Percentiles rank a stretch among this genome's conserved stretches.
Evolutionary conservation across 2,888 invertebrate species (phyloP).

Genomic region (Gasteruption jaculator): DNA sequence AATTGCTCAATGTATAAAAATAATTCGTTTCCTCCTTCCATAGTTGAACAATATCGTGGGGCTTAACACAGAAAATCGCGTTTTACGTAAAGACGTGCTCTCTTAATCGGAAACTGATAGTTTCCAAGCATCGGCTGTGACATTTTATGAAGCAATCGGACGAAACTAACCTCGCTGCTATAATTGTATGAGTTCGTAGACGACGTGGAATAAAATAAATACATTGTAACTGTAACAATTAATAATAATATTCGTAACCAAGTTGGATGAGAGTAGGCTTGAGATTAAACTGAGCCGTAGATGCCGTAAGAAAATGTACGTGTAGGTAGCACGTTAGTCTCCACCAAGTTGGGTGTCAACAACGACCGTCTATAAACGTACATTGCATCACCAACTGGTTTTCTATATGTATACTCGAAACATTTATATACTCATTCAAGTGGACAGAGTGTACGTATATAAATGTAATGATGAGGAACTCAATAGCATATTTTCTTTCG

Average conservation of each 20-base stretch:
- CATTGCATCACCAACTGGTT: slow-evolving; percentile 50
- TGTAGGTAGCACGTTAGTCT: slow-evolving; percentile 29
- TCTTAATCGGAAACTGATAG: too few species aligned
- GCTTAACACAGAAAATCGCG: too few species aligned
- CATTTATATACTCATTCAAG: slow-evolving; percentile 5
- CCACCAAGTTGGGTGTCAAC: slow-evolving; percentile 40
- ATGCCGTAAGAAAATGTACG: slow-evolving; percentile 25
- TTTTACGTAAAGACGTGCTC: too few species aligned
- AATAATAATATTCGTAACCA: slow-evolving; percentile 1
- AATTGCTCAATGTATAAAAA: too few species aligned
- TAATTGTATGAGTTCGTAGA: slow-evolving; percentile 27
- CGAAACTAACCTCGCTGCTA: slow-evolving; percentile 30
- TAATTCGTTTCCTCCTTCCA: too few species aligned
- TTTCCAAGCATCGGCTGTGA: too few species aligned
- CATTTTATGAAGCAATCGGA: too few species aligned
- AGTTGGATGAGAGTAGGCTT: slow-evolving; percentile 3
- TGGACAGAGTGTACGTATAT: too few species aligned
- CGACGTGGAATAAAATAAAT: slow-evolving; percentile 31
- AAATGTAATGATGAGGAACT: too few species aligned
- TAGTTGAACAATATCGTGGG: too few species aligned
- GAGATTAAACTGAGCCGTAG: slow-evolving; percentile 19
- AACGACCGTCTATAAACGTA: slow-evolving; percentile 38
- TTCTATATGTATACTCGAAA: slow-evolving; percentile 20
- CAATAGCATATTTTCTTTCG: too few species aligned
- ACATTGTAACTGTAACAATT: too few species aligned